Percentiles rank a stretch among this genome's conserved stretches.
Evolutionary conservation across 2,888 invertebrate genomes (phyloP).

Genomic region (Tetragonisca angustula): DNA sequence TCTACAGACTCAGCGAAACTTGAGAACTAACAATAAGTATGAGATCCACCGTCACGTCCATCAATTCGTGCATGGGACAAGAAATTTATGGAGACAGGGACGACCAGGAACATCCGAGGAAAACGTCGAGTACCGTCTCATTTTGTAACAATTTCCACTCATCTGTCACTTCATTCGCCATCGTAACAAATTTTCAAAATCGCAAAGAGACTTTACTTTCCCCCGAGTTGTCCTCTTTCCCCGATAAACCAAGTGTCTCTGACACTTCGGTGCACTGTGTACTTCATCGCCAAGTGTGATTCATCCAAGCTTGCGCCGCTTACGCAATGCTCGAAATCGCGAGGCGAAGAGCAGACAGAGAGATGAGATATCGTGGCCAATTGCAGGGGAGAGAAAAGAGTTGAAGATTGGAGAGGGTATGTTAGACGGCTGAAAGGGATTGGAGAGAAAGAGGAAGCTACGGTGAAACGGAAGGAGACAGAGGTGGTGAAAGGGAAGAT

Average conservation of each 20-base stretch:
- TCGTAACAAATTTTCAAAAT: too few relatives aligned
- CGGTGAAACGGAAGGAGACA: slow-evolving; percentile 18
- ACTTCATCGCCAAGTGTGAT: neutral
- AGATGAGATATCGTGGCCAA: slow-evolving; percentile 9
- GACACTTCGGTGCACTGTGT: neutral
- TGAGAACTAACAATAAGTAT: too few relatives aligned
- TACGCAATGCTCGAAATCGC: slow-evolving; percentile 38
- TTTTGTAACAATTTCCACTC: too few relatives aligned
- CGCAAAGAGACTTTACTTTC: too few relatives aligned
- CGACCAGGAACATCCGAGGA: too few relatives aligned
- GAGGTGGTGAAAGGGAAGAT: slow-evolving; percentile 69
- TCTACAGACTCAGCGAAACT: too few relatives aligned
- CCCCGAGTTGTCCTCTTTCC: neutral
- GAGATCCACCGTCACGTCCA: too few relatives aligned
- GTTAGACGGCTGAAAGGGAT: slow-evolving; percentile 28
- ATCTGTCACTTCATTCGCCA: too few relatives aligned
- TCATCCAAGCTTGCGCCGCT: slow-evolving; percentile 31
- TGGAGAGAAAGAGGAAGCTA: neutral
- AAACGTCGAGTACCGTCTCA: too few relatives aligned
- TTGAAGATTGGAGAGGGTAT: slow-evolving; percentile 20
- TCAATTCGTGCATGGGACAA: too few relatives aligned
- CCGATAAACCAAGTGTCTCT: neutral
- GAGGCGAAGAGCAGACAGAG: neutral
- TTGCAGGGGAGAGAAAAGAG: slow-evolving; percentile 13
- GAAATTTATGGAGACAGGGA: too few relatives aligned